Evolutionary conservation across 2,797 vertebrate species (phyloP), one percentile per base, ranked within the genome.

Genomic region (Synaphobranchus kaupii): DNA sequence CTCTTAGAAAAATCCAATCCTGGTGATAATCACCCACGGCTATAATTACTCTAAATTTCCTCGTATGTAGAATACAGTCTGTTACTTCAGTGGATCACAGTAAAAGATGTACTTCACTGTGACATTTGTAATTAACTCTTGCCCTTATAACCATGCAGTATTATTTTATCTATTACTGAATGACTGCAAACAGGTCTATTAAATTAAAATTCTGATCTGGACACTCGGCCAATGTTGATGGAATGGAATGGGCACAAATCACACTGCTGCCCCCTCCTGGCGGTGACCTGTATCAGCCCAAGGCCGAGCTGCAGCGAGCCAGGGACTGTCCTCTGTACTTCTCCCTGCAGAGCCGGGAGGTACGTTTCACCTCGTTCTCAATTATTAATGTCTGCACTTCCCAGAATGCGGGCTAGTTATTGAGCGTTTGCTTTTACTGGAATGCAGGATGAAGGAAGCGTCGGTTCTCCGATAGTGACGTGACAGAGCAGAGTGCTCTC

Each of bases 211-310:
- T 48, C 7, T 12, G 1, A 10, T 80, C 44, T 15, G 44, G 8
- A 47, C 34, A 48, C 76, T 48, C 22, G 7, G 20, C 4, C 76
- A 80, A 44, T 48, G 7, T 48, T 22, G 39, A n/a, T 80, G 39
- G 76, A 39, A 39, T 80, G 39, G 17, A 22, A 25, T 47, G 44
- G 76, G 44, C 17, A 48, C 39, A 80, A 80, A 25, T 8, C 22
- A 80, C 76, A 80, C 76, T 80, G 76, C 39, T 47, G 76, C 76
- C 76, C 76, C 76, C 76, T 47, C 7, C 39, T 47, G 76, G 34
- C 8, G 22, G 44, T 80, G 44, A 48, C 71, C 22, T 0, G 76
- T 48, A 80, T 48, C 76, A 80, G 39, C 76, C 44, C 76, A 80
- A 31, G 15, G 17, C 76, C 20, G 3, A 80, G 76, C 76, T 25